Percentiles rank a stretch among this genome's conserved stretches.
phyloP scores from a whole-genome alignment of 2,888 invertebrate species.

The Colletes collaris region DNA sequence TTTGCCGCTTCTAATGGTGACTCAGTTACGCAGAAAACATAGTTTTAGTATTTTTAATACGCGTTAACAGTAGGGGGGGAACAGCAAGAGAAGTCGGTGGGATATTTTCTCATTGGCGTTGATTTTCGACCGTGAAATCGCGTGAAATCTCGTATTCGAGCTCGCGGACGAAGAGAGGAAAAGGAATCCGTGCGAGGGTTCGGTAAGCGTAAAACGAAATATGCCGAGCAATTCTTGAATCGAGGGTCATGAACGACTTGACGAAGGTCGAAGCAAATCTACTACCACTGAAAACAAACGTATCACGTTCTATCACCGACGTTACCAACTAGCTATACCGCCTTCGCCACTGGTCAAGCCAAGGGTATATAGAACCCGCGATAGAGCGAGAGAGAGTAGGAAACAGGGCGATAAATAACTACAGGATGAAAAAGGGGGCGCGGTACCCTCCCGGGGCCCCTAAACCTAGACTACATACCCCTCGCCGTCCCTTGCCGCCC shows the following conservation, averaged over 20 bases:
- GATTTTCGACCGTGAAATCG: constrained; percentile 59
- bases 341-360: constrained; percentile 72
- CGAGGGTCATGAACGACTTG: constrained; percentile 68
- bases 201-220: constrained; percentile 31
- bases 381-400: constrained; percentile 64
- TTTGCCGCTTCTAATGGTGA: no score
- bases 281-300: constrained; percentile 60
- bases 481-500: constrained; percentile 65
- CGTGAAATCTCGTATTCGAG: constrained; percentile 69
- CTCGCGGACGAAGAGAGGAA: constrained; percentile 43
- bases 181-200: constrained; percentile 45
- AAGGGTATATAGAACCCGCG: constrained; percentile 56
- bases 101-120: no score
- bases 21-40: no score
- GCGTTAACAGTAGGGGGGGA: no score
- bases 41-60: no score
- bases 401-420: constrained; percentile 80
- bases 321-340: constrained; percentile 63
- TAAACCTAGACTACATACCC: constrained; percentile 79
- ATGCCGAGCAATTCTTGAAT: constrained; percentile 70
- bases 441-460: constrained; percentile 81
- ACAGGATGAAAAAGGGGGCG: constrained; percentile 82
- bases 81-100: no score
- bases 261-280: constrained; percentile 75
- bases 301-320: constrained; percentile 72